These are phyloP conservation scores for Caenorhabditis inopinata DNA, from an alignment of 1,140 invertebrate species.

Conservation along the genomic window DNA sequence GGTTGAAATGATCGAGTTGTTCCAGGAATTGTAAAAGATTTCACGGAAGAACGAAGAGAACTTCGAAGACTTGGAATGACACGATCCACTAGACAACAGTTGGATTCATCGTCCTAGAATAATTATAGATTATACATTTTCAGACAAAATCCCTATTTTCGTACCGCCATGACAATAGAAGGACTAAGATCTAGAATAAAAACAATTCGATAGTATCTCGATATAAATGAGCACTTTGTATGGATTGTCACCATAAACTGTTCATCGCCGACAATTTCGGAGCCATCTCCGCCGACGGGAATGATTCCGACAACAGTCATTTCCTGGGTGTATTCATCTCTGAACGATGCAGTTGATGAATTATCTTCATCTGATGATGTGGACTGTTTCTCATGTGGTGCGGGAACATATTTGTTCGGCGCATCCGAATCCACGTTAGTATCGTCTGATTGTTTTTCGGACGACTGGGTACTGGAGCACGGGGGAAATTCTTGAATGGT, in stretches of 20 bases:
- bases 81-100: conserved; percentile 75
- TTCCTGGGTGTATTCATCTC: conserved; percentile 35
- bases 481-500: conserved; percentile 34
- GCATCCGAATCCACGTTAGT: too few relatives aligned
- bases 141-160: too few relatives aligned
- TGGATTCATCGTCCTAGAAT: conserved; percentile 72
- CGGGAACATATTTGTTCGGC: too few relatives aligned
- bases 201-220: conserved; percentile 74
- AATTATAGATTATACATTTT: conserved; percentile 19
- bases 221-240: conserved; percentile 68
- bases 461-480: background rate
- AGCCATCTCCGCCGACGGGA: conserved; percentile 2
- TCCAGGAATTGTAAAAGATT: conserved; percentile 75
- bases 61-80: conserved; percentile 71
- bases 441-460: background rate
- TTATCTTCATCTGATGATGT: too few relatives aligned
- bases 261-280: conserved; percentile 36
- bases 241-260: conserved; percentile 67
- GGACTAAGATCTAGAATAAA: conserved; percentile 81
- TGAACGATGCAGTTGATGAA: too few relatives aligned
- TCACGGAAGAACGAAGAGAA: conserved; percentile 59
- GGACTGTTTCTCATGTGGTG: too few relatives aligned
- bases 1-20: conserved; percentile 73
- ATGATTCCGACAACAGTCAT: conserved; percentile 48
- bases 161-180: conserved; percentile 75